Conservation (phyloP, 1,140 invertebrate genomes). For the Sminthurides bifidus region DNA sequence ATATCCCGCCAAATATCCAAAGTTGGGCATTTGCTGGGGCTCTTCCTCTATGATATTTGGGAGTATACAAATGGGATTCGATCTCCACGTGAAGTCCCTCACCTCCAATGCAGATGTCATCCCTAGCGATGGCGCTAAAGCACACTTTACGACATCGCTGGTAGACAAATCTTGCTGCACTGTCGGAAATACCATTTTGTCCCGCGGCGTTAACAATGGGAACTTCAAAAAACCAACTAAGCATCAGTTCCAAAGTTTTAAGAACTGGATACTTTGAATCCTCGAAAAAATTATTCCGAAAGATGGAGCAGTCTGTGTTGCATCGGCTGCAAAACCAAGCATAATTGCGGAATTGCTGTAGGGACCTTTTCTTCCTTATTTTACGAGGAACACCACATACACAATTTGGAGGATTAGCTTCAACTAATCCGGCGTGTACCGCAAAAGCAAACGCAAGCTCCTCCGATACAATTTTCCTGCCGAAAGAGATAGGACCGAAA, state of each 20-base stretch:
- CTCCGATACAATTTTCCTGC: too few species aligned
- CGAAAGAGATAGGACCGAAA: too few species aligned
- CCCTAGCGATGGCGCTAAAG: neutral
- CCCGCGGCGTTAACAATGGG: constrained; percentile 9
- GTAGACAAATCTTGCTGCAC: constrained; percentile 6
- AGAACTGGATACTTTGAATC: constrained; percentile 1
- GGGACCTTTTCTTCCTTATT: too few species aligned
- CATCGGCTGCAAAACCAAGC: too few species aligned
- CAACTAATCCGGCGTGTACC: too few species aligned
- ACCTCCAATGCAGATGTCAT: constrained; percentile 8
- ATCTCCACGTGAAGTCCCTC: constrained; percentile 3
- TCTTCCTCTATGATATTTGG: constrained; percentile 18
- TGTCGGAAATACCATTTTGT: constrained; percentile 1
- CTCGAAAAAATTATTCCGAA: constrained; percentile 14
- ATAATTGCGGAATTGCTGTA: too few species aligned
- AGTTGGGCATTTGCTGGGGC: constrained; percentile 8
- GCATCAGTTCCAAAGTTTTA: constrained; percentile 2
- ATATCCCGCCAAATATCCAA: constrained; percentile 24
- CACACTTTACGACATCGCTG: constrained; percentile 7
- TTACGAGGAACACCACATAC: too few species aligned
- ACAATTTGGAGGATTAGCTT: neutral
- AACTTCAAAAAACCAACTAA: constrained; percentile 15
- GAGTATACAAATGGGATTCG: constrained; percentile 9
- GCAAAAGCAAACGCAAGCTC: too few species aligned
- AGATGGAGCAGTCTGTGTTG: neutral